Conservation (phyloP, 35 echinoderm and acorn worm species). For the Apostichopus japonicus region DNA sequence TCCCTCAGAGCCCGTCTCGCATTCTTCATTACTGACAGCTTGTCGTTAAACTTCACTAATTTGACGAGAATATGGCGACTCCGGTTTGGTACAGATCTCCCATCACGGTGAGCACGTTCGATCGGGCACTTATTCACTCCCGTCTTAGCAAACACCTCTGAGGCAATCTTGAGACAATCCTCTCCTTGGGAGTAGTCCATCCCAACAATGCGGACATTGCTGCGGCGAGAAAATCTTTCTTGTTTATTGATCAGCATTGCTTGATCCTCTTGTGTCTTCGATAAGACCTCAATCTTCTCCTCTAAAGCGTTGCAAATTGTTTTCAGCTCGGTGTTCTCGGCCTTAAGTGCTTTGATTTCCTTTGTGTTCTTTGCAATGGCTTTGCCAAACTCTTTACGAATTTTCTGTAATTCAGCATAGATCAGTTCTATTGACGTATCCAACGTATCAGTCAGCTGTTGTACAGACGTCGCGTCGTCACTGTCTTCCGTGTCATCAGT, state of each 20-base stretch:
- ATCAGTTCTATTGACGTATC: background rate
- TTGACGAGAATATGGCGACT: constrained; percentile 20
- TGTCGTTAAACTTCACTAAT: constrained; percentile 1
- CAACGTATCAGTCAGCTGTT: background rate
- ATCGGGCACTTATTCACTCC: background rate
- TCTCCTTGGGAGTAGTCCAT: background rate
- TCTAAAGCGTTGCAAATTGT: background rate
- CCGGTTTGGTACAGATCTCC: constrained; percentile 1
- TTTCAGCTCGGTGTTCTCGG: background rate
- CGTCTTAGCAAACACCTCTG: background rate
- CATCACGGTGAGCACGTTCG: constrained; percentile 12
- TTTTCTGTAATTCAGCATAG: background rate
- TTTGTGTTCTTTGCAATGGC: no score
- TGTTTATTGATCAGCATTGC: constrained; percentile 3
- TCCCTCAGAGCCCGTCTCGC: background rate
- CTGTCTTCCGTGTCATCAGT: background rate
- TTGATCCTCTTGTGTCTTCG: background rate
- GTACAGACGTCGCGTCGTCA: background rate
- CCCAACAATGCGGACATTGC: constrained; percentile 8
- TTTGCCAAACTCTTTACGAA: background rate
- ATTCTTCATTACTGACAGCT: constrained; percentile 17
- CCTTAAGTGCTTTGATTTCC: constrained; percentile 1
- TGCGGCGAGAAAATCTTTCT: background rate
- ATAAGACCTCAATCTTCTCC: background rate
- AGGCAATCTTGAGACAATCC: constrained; percentile 14